Base-by-base conservation (phyloP, 2,888 invertebrate species). In the Melanostoma mellinum region DNA sequence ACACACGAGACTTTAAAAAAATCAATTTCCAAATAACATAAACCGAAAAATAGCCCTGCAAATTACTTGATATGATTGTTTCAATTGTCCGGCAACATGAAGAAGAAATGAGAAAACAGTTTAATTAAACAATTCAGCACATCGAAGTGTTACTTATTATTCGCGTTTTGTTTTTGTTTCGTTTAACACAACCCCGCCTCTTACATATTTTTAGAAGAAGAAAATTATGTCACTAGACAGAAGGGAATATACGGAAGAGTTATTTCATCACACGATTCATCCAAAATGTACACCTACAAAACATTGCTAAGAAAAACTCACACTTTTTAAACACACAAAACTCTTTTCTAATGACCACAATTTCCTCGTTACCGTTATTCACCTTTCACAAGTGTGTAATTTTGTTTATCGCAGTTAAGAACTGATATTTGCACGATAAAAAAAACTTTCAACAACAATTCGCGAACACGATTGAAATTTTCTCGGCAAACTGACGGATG, bases 401-500 rank as follows among this genome's bases (percentile, higher is more conserved):
- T 48, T 65, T 61, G 10, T 30, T n/a, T 9, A 55, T 46, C 10
- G n/a, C 10, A 35, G 46, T 6, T 10, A 4, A 52, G 42, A 72
- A 58, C 32, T 4, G 20, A 55, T 36, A 65, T 42, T 38, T 3
- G n/a, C 40, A n/a, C 32, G 46, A 36, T n/a, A n/a, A 53, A 72
- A 52, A 50, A 60, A 72, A 20, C 20, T 63, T 48, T 75, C 6
- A 6, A 61, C 55, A 71, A 53, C 38, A 52, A 58, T 38, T 35
- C 77, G 60, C 77, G 73, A 53, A 69, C 56, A 40, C 82, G 77
- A 82, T 44, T 40, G 72, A 77, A 77, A 58, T 77, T 65, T 58
- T 74, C 73, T 73, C 77, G 73, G 61, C 68, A 82, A 82, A 82
- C 82, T 82, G 82, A 77, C 77, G 68, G 68, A 77, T 68, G 9